Base-by-base conservation (phyloP, 2,888 invertebrate genomes). In the Drosophila mercatorum region DNA sequence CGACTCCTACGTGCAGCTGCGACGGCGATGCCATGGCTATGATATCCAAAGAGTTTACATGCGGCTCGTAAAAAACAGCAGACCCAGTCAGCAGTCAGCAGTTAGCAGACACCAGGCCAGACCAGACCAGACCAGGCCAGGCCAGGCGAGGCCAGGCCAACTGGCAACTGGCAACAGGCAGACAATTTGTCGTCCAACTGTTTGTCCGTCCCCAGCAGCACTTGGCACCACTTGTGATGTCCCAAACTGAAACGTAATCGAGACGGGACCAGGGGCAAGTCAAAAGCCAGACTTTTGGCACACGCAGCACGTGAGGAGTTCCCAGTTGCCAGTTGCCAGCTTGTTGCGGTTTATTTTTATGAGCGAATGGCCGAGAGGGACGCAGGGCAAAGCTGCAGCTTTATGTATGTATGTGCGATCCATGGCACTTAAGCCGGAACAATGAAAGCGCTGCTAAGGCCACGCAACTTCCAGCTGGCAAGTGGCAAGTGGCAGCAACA, bases 51-150 rank as follows among this genome's bases (percentile, higher is more conserved):
- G 72, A 81, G 87, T 87, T 87, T 83, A 87, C 84, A 87, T 70
- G 67, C 68, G 74, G 85, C 88, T 88, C 88, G 79, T 84, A 84
- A 84, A 84, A 84, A 84, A 84, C 72, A 85, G 74, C 72, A 85
- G 77, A 87, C 49, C 5, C 75, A 22, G 22, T 22, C 22, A 22
- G 22, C 22, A 22, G 22, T 22, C 22, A 22, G 22, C 22, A 22
- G 22, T 22, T 2, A 22, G 22, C 82, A 78, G 55, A 3, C 75
- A 3, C 61, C 44, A 7, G 31, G 31, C 34, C 43, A 59, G 46
- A 34, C 75, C 82, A 78, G 55, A 3, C 75, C 72, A 67, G 55
- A 3, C 61, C 44, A 5, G 31, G 31, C 34, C 43, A 59, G 46
- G 22, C 47, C 41, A 52, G 14, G 14, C 43, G 40, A 40, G 12